Percentiles rank a stretch among this genome's conserved stretches.
Conservation (phyloP, 2,797 vertebrate genomes). For the Neomorphus geoffroyi region DNA sequence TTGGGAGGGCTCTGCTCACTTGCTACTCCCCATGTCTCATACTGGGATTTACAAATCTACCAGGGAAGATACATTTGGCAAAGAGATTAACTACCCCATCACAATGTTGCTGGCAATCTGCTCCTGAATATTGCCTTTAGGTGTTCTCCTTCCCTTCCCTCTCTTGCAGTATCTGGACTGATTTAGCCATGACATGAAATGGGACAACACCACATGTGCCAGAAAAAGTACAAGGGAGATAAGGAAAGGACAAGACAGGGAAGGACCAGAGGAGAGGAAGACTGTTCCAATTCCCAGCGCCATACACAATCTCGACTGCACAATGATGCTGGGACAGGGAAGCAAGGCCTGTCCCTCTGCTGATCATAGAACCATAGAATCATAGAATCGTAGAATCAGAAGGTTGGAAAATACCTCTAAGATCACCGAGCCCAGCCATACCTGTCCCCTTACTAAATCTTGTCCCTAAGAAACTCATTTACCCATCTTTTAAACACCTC, state of each 20-base stretch:
- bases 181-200: not conserved
- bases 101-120: not conserved
- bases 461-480: too few species aligned
- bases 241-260: not conserved
- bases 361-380: too few species aligned
- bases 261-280: not conserved
- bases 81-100: not conserved
- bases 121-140: not conserved
- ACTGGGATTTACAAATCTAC: not conserved
- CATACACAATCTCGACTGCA: rapidly evolving
- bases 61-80: not conserved
- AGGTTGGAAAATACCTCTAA: too few species aligned
- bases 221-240: not conserved
- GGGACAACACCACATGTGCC: not conserved
- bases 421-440: too few species aligned
- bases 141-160: not conserved
- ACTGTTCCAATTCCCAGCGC: not conserved
- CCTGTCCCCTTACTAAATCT: too few species aligned
- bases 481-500: too few species aligned
- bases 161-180: not conserved
- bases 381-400: too few species aligned
- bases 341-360: not conserved
- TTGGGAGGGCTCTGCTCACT: not conserved
- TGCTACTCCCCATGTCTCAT: not conserved
- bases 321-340: not conserved